Evolutionary conservation across 1,140 invertebrate species (phyloP).

Genomic region (Pectinophora gossypiella): DNA sequence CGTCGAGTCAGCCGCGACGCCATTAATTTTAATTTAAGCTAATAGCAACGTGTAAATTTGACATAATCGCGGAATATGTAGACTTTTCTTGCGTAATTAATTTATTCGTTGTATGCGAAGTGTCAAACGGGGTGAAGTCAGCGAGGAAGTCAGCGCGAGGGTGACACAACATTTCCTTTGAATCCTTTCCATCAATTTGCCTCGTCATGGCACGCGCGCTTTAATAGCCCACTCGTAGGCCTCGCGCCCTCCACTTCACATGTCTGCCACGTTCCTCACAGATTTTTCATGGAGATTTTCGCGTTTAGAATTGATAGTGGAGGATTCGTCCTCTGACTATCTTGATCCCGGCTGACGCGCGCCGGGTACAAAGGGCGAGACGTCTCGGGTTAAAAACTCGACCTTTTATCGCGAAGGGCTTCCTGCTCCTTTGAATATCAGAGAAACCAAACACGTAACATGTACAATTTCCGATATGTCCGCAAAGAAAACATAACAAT

Average conservation of each 20-base stretch:
- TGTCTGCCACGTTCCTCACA: conserved; percentile 36
- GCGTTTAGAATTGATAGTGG: conserved; percentile 39
- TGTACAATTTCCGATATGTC: neutral
- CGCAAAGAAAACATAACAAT: no score
- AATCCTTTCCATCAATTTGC: conserved; percentile 40
- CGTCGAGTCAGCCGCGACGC: conserved; percentile 1
- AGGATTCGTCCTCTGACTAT: conserved; percentile 27
- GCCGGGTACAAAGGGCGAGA: conserved; percentile 9
- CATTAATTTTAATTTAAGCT: conserved; percentile 15
- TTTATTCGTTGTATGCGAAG: neutral
- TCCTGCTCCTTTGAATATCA: neutral
- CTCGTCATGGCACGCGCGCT: conserved; percentile 42
- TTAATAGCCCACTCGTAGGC: conserved; percentile 35
- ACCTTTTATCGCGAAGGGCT: neutral
- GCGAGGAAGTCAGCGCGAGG: conserved; percentile 12
- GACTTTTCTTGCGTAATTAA: conserved; percentile 1
- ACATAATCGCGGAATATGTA: neutral
- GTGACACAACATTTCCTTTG: conserved; percentile 48
- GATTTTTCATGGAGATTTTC: conserved; percentile 48
- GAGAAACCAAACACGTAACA: neutral
- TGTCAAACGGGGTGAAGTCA: neutral
- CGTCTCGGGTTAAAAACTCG: neutral
- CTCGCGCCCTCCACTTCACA: conserved; percentile 26
- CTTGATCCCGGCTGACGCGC: conserved; percentile 22
- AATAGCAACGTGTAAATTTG: conserved; percentile 2